Base-by-base conservation (phyloP, 2,113 vertebrate genomes). In the Dolichallabes microphthalmus region DNA sequence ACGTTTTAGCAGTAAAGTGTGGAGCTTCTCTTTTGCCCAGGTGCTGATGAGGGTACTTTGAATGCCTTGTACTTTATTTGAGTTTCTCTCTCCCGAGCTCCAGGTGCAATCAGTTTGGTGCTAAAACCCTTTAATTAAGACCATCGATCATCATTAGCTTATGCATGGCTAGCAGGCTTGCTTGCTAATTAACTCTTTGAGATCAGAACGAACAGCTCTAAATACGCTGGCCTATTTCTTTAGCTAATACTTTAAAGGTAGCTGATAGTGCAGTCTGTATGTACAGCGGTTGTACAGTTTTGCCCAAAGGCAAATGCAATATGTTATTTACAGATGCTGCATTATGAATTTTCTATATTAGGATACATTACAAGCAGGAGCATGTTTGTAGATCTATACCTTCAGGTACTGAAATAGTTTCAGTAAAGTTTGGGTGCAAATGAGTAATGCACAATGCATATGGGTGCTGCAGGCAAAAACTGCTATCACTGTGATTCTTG, bases 141-240 rank as follows among this genome's bases (percentile, higher is more conserved):
- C 89, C 91, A 94, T 95, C 94, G 89, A 94, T 95, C 94, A 94
- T 94, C 93, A 94, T 95, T 94, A 95, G 93, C 91, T 88, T 89
- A 90, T 88, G 88, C 83, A 92, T n/a, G 92, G 93, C 93, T 92
- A 94, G 91, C 90, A 88, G 68, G 85, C 88, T 83, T 89, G 91
- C 91, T 92, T 50, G 86, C 86, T 90, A 87, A 91, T 93, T 92
- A 94, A 94, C 91, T 92, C 91, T 93, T 90, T 77, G 90, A 92
- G 90, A 93, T 88, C 88, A 82, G 69, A 83, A 87, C 20, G 69
- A 89, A 90, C 90, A 86, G 88, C 88, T 80, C 82, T 71, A 64
- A 75, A 78, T 86, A 79, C 86, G 52, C 77, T 35, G 57, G 63
- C 60, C n/a, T n/a, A 75, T 76, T 66, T 73, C 74, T 84, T 86